phyloP scores from a whole-genome alignment of 2,797 vertebrate species.

The Garrulus glandarius region DNA sequence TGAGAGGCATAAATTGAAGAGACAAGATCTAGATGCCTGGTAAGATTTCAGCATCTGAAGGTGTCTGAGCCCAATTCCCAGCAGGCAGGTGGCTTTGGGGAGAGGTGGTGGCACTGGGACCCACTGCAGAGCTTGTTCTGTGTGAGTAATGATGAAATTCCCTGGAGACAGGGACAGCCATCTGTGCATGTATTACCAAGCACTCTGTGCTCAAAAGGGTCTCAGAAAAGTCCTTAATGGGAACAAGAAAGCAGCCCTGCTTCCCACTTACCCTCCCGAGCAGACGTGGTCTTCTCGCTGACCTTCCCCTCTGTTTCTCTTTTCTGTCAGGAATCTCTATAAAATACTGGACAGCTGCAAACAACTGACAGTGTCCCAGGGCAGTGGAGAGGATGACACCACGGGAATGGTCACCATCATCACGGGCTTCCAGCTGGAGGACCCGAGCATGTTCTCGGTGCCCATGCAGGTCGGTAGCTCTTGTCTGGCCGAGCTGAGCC shows the following conservation, averaged over 20 bases:
- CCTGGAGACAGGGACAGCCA: not conserved
- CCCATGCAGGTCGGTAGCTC: conserved; percentile 88
- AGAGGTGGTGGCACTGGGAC: not conserved
- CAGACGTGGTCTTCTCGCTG: not conserved
- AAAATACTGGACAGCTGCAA: conserved; percentile 98
- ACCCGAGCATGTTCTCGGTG: conserved; percentile 76
- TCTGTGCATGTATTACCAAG: not conserved
- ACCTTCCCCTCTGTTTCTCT: not conserved
- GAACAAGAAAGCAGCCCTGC: not conserved
- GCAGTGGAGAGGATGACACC: conserved; percentile 89
- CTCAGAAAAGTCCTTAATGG: not conserved
- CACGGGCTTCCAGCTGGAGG: conserved; percentile 84
- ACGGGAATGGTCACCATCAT: conserved; percentile 96
- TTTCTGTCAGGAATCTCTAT: conserved; percentile 85
- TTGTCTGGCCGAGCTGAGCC: not conserved
- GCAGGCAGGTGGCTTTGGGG: not conserved
- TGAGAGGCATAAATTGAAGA: conserved; percentile 93
- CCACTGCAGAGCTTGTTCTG: fast-evolving
- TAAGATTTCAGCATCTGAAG: conserved; percentile 52
- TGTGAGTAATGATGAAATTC: not conserved
- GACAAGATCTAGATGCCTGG: conserved; percentile 93
- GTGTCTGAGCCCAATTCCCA: not conserved
- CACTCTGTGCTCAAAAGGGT: not conserved
- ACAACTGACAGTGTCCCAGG: conserved; percentile 90
- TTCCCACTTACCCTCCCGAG: not conserved